These are phyloP conservation scores for Helicoverpa zea DNA, from an alignment of 1,140 invertebrate species.

Conservation along the genomic window DNA sequence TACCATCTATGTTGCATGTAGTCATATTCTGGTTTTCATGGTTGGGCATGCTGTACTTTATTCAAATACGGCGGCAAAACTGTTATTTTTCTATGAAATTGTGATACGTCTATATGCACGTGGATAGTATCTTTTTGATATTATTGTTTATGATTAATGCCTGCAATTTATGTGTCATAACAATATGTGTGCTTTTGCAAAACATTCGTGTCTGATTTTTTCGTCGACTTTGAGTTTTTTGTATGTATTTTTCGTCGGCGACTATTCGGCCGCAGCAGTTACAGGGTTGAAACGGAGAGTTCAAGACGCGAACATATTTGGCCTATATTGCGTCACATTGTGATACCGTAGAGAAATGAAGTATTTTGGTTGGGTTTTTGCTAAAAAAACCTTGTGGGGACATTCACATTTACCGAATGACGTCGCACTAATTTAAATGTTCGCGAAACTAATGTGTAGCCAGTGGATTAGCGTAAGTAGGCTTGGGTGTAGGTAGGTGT, in stretches of 20 bases:
- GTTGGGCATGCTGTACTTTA: background rate
- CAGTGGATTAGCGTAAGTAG: conserved; percentile 8
- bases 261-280: conserved; percentile 7
- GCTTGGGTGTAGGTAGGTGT: conserved; percentile 5
- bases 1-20: conserved; percentile 35
- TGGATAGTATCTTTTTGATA: conserved; percentile 24
- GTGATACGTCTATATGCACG: conserved; percentile 27
- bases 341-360: background rate
- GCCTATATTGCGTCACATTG: conserved; percentile 19
- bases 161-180: conserved; percentile 29
- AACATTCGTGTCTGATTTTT: conserved; percentile 3
- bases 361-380: conserved; percentile 7
- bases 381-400: background rate
- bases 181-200: conserved; percentile 32
- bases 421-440: conserved; percentile 14
- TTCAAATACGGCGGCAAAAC: background rate
- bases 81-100: conserved; percentile 10
- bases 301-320: conserved; percentile 35
- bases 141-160: conserved; percentile 28
- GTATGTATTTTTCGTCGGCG: background rate
- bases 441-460: conserved; percentile 5
- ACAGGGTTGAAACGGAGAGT: conserved; percentile 26
- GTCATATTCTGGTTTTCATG: conserved; percentile 26
- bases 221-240: background rate
- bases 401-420: background rate